Percentiles rank a stretch among this genome's conserved stretches.
Conservation (phyloP, 2,113 vertebrate species). For the Setophaga coronata region DNA sequence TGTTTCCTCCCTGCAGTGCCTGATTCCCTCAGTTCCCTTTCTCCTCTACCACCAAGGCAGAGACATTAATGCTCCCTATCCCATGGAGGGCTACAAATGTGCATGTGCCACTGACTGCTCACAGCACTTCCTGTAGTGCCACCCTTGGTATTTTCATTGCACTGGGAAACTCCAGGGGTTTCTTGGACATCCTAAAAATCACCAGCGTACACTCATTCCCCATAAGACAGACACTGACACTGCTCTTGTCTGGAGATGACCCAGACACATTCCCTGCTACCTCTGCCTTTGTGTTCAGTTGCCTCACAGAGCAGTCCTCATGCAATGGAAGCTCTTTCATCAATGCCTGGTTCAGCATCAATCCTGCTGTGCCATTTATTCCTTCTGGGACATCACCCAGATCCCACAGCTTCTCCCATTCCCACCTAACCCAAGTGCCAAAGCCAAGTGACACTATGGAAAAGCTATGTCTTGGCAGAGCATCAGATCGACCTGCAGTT, state of each 20-base stretch:
- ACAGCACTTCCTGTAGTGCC: background rate
- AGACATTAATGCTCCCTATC: background rate
- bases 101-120: background rate
- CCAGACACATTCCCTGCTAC: background rate
- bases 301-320: background rate
- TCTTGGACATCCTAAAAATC: background rate
- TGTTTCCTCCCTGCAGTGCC: background rate
- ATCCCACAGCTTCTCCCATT: background rate
- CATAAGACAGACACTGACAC: fast-evolving
- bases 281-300: background rate
- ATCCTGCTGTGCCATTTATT: background rate
- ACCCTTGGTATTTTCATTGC: background rate
- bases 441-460: background rate
- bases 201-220: background rate
- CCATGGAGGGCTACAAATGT: fast-evolving
- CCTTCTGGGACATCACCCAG: background rate
- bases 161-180: background rate
- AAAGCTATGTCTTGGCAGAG: background rate
- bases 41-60: background rate
- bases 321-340: background rate
- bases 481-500: background rate
- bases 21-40: background rate
- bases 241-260: background rate
- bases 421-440: background rate
- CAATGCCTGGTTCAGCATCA: fast-evolving